Conservation (phyloP, 2,113 vertebrate species). For the Cephalopholis sonnerati region DNA sequence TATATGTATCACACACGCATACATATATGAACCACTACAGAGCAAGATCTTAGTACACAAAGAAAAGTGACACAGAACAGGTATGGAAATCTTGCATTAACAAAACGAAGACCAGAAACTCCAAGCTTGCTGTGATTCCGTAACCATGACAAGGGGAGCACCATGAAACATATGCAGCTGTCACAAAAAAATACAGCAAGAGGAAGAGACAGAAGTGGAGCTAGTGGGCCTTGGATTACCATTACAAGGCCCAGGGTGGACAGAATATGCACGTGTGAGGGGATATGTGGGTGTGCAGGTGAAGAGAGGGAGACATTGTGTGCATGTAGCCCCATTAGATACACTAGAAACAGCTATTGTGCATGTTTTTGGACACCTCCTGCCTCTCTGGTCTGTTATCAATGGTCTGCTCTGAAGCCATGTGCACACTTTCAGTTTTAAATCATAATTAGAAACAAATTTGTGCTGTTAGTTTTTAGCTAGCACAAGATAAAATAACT, state of each 20-base stretch:
- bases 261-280: conserved; percentile 78
- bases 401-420: conserved; percentile 11
- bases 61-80: conserved; percentile 81
- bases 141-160: conserved; percentile 92
- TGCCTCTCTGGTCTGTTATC: conserved; percentile 42
- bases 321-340: conserved; percentile 60
- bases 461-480: neutral
- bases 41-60: conserved; percentile 81
- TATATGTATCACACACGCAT: conserved; percentile 84
- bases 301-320: conserved; percentile 81
- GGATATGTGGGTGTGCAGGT: conserved; percentile 76
- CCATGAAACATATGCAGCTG: conserved; percentile 85
- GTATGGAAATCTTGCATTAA: conserved; percentile 85
- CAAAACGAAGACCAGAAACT: conserved; percentile 85
- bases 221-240: conserved; percentile 86
- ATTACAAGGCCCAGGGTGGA: conserved; percentile 89
- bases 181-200: conserved; percentile 76
- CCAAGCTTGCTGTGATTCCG: conserved; percentile 94
- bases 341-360: conserved; percentile 52
- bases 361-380: conserved; percentile 54
- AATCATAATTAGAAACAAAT: neutral
- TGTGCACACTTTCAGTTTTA: neutral
- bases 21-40: conserved; percentile 85
- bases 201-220: conserved; percentile 74
- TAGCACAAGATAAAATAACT: neutral